Base-by-base conservation (phyloP, 2,888 invertebrate genomes). In the Limnephilus lunatus region DNA sequence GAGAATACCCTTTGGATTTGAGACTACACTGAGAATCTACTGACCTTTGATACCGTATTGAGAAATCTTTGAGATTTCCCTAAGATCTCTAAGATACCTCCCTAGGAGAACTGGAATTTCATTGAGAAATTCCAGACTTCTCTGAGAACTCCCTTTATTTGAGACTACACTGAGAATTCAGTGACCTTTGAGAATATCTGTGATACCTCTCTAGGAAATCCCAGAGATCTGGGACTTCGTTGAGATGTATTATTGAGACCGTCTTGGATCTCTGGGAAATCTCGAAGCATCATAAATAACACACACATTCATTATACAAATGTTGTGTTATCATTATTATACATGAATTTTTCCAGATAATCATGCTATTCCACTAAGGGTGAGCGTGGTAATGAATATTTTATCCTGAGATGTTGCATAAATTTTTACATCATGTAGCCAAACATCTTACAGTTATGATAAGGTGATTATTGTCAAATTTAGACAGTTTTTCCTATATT, bases 401-500 rank as follows among this genome's bases (percentile, higher is more conserved):
- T 83, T 19, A 32, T 19, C 25, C 14, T 14, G 82, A 31, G 82
- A 82, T 2, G 12, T 82, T 82, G 32, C 12, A 83, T 0, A 83
- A 25, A 25, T 83, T 32, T 25, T 35, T 25, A n/a, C 2, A 25
- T 32, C 83, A 83, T 35, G 25, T 35, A 83, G n/a, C 25, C 83
- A 83, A 35, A 39, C 83, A 35, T 15, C 35, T 83, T 83, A 83
- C 83, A 83, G 11, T 83, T 83, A 83, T 35, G 83, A 39, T 83
- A 35, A 83, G 39, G 35, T 83, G 83, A 83, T 83, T 83, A 83
- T 83, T 83, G 83, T 83, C 83, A 83, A 83, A 83, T 35, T 25
- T 35, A 83, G 83, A 83, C 35, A 83, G 83, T n/a, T 35, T 35
- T 31, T 83, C 35, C 35, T 83, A 83, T 83, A 35, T 25, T 83